Conservation (phyloP, 1,140 invertebrate genomes). For the Hyles vespertilio region DNA sequence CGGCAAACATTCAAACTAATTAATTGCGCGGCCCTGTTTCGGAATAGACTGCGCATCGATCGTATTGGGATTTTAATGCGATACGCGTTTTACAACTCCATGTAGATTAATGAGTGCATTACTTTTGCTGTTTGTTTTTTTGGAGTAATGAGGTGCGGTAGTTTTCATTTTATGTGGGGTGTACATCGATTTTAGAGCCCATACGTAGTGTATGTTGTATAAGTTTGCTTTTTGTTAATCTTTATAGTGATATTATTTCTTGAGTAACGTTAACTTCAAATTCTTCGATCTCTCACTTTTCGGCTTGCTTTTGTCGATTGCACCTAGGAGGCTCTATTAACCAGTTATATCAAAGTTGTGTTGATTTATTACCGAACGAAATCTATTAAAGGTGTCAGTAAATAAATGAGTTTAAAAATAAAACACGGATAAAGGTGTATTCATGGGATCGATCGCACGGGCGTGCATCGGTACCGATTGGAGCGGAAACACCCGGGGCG, state of each 20-base stretch:
- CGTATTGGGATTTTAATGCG: neutral
- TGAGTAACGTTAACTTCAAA: too few relatives aligned
- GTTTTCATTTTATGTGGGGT: too few relatives aligned
- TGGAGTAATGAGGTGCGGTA: too few relatives aligned
- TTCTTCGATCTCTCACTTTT: too few relatives aligned
- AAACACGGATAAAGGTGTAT: slow-evolving; percentile 58
- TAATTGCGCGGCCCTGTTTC: neutral
- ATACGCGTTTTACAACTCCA: neutral
- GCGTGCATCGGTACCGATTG: slow-evolving; percentile 58
- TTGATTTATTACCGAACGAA: slow-evolving; percentile 9
- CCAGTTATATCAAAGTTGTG: slow-evolving; percentile 6
- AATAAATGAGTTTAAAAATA: slow-evolving; percentile 48
- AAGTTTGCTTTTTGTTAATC: too few relatives aligned
- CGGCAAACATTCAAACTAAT: slow-evolving; percentile 1
- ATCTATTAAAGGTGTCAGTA: slow-evolving; percentile 1
- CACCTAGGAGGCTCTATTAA: slow-evolving; percentile 1
- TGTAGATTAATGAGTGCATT: too few relatives aligned
- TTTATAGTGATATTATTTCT: too few relatives aligned
- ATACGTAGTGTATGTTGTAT: too few relatives aligned
- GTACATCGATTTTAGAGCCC: too few relatives aligned
- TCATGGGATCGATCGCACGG: slow-evolving; percentile 62
- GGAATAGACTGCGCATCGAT: slow-evolving; percentile 1
- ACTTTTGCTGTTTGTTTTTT: too few relatives aligned
- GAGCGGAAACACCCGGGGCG: slow-evolving; percentile 60
- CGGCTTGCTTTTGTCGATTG: too few relatives aligned